phyloP scores from a whole-genome alignment of 2,113 vertebrate species.

The Prinia subflava region DNA sequence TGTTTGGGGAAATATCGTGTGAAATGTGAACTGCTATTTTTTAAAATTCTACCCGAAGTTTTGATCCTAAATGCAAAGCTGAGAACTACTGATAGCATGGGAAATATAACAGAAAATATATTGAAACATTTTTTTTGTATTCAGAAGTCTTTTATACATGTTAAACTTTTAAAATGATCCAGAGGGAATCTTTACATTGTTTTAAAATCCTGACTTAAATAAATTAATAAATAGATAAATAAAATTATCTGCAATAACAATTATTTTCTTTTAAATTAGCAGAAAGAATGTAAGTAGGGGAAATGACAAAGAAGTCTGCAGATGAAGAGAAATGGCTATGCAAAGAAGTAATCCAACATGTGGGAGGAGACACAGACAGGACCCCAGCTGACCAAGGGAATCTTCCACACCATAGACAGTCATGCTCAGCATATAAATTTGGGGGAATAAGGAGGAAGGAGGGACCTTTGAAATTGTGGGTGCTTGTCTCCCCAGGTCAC shows the following conservation, averaged over 20 bases:
- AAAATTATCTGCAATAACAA: neutral
- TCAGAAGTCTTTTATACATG: neutral
- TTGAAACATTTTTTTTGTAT: neutral
- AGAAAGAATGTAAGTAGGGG: neutral
- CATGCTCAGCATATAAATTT: neutral
- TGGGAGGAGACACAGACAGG: neutral
- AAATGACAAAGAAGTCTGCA: neutral
- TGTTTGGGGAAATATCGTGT: accelerated
- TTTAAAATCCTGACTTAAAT: neutral
- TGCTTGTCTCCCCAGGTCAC: neutral
- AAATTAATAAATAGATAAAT: neutral
- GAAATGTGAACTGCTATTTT: neutral
- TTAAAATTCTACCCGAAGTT: neutral
- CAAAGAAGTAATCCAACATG: neutral
- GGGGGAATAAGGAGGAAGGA: neutral
- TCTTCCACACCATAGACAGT: neutral
- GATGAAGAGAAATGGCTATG: neutral
- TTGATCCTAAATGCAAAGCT: neutral
- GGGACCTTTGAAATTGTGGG: neutral
- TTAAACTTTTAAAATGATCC: neutral
- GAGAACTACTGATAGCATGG: neutral
- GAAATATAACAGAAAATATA: neutral
- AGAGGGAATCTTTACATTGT: neutral
- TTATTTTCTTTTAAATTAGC: neutral
- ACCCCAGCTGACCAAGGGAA: neutral